Conservation (phyloP, 2,888 invertebrate genomes). For the Diogma glabrata region DNA sequence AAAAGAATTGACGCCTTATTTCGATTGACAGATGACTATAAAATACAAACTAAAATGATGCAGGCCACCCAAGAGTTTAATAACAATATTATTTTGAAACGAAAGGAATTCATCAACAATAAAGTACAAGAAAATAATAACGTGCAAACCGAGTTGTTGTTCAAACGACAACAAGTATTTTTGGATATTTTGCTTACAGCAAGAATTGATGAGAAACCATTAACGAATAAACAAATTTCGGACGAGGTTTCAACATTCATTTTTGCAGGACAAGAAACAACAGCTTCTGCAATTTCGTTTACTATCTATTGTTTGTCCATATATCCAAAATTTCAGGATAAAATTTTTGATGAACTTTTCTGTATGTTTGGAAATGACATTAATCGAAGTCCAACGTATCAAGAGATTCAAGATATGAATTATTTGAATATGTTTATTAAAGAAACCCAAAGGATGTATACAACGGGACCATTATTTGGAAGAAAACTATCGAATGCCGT, state of each 20-base stretch:
- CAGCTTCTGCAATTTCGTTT: slow-evolving; percentile 44
- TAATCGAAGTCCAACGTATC: slow-evolving; percentile 24
- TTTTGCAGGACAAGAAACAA: slow-evolving; percentile 45
- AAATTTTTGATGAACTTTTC: slow-evolving; percentile 39
- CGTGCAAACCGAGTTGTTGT: no score
- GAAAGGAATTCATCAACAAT: slow-evolving; percentile 13
- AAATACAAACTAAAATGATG: slow-evolving; percentile 18
- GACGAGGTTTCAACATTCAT: slow-evolving; percentile 35
- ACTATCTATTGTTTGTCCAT: slow-evolving; percentile 40
- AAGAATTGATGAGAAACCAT: slow-evolving; percentile 25
- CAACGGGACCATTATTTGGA: slow-evolving; percentile 30
- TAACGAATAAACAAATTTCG: slow-evolving; percentile 27
- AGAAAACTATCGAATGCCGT: no score
- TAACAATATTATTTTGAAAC: slow-evolving; percentile 26
- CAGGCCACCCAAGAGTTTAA: slow-evolving; percentile 29
- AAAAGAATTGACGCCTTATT: background rate
- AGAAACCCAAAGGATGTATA: slow-evolving; percentile 29
- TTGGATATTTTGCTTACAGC: slow-evolving; percentile 29
- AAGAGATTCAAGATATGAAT: slow-evolving; percentile 31
- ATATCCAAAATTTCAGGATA: slow-evolving; percentile 40
- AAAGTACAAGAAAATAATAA: no score
- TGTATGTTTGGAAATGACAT: slow-evolving; percentile 35
- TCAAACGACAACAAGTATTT: no score
- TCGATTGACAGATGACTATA: background rate
- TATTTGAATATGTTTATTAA: slow-evolving; percentile 31